Conservation (phyloP, 2,113 vertebrate genomes). For the Prionailurus bengalensis region DNA sequence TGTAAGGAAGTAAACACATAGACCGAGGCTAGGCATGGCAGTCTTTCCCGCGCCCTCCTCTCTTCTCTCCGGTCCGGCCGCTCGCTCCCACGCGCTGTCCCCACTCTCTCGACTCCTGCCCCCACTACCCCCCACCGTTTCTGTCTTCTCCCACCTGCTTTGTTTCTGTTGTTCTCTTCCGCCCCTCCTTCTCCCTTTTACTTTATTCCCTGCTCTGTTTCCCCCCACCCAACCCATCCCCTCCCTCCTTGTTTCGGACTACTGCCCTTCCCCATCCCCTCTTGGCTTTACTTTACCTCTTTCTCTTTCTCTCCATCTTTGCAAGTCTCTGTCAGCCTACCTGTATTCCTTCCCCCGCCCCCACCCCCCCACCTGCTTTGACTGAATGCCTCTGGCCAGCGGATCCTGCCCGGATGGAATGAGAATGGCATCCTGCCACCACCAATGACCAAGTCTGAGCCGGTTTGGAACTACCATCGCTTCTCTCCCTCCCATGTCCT, state of each 20-base stretch:
- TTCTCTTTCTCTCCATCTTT: background rate
- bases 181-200: too few species aligned
- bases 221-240: background rate
- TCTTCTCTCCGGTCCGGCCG: conserved; percentile 58
- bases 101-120: background rate
- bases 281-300: background rate
- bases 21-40: conserved; percentile 92
- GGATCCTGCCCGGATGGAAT: conserved; percentile 61
- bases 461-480: conserved; percentile 54
- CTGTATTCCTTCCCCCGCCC: background rate
- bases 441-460: conserved; percentile 52
- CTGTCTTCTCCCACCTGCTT: background rate
- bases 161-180: background rate
- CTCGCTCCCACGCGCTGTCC: background rate
- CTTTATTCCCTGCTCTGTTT: background rate
- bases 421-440: conserved; percentile 59
- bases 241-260: conserved; percentile 68
- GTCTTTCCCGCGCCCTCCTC: conserved; percentile 70
- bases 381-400: conserved; percentile 70
- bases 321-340: background rate
- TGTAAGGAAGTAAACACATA: conserved; percentile 92
- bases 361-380: conserved; percentile 29
- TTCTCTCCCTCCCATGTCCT: background rate
- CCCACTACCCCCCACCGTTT: accelerated
- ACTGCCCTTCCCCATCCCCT: conserved; percentile 29